Evolutionary conservation across 2,888 invertebrate species (phyloP), one percentile per base, ranked within the genome.

Genomic region (Onchidella celtica): DNA sequence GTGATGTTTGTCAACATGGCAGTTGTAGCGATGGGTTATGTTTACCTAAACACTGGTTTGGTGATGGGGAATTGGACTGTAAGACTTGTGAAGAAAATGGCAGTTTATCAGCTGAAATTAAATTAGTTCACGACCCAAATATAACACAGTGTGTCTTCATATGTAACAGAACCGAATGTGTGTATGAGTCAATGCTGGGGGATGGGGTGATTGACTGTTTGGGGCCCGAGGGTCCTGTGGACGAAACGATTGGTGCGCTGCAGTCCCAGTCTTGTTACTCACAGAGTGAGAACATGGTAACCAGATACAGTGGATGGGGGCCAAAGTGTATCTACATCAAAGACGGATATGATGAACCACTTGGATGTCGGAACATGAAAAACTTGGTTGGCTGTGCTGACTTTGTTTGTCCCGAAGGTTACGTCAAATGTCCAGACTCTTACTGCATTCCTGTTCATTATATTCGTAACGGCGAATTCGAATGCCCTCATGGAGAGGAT

Each of bases 1-100:
- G 78, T 24, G 40, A 59, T 21, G 38, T 29, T 6, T 78, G 78
- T 29, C 38, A 6, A 11, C 69, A 69, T n/a, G 69, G n/a, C 0
- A 36, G 24, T 17, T 78, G 78, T 29, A 29, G 36, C 29, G 69
- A 78, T 29, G 78, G 69, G 11, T 57, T 69, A 55, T 78, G 78
- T 34, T 29, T 78, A 14, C 69, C 78, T 4, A 69, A 61, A 38
- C 78, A 69, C 40, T 78, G 78, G 78, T 69, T 78, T 4, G 29
- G 24, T 2, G 78, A 78, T 29, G 78, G 78, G 0, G 78, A 78
- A 40, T 61, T 69, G 6, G 78, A 78, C 38, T 78, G 78, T 32
- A 57, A 61, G 38, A 59, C 78, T 9, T 76, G 75, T 40, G 2
- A 21, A 17, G 17, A 21, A 0, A 38, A 69, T 3, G 77, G 65